phyloP scores from a whole-genome alignment of 2,888 invertebrate genomes.

The Xylota sylvarum region DNA sequence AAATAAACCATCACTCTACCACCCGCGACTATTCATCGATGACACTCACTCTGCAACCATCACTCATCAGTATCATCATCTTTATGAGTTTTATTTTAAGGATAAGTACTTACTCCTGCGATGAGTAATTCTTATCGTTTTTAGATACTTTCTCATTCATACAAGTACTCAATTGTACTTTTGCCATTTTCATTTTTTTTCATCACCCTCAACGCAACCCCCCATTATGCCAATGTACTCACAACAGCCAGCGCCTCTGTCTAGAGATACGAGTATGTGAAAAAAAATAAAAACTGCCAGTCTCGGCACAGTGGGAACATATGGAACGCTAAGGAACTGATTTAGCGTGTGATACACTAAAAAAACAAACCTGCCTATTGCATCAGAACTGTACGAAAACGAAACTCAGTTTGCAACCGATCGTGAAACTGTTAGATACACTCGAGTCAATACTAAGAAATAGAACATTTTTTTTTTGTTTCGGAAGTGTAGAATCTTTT shows the following conservation, averaged over 20 bases:
- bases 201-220: conserved; percentile 27
- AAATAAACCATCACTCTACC: conserved; percentile 15
- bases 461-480: conserved; percentile 8
- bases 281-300: conserved; percentile 15
- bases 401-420: conserved; percentile 64
- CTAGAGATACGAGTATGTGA: neutral
- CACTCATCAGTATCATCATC: conserved; percentile 29
- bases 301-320: conserved; percentile 24
- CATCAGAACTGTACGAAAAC: conserved; percentile 57
- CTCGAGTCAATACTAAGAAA: conserved; percentile 17
- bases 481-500: conserved; percentile 35
- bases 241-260: neutral
- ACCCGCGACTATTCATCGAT: conserved; percentile 7
- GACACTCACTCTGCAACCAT: conserved; percentile 19
- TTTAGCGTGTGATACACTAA: conserved; percentile 26
- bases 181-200: conserved; percentile 33
- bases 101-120: neutral
- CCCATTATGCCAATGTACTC: conserved; percentile 22
- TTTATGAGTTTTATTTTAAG: neutral
- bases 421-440: conserved; percentile 62
- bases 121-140: conserved; percentile 51
- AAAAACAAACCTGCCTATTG: conserved; percentile 7
- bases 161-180: conserved; percentile 39
- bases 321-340: conserved; percentile 27
- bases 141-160: conserved; percentile 47